Base-by-base conservation (phyloP, 1,140 invertebrate species). In the Diorhabda elongata region DNA sequence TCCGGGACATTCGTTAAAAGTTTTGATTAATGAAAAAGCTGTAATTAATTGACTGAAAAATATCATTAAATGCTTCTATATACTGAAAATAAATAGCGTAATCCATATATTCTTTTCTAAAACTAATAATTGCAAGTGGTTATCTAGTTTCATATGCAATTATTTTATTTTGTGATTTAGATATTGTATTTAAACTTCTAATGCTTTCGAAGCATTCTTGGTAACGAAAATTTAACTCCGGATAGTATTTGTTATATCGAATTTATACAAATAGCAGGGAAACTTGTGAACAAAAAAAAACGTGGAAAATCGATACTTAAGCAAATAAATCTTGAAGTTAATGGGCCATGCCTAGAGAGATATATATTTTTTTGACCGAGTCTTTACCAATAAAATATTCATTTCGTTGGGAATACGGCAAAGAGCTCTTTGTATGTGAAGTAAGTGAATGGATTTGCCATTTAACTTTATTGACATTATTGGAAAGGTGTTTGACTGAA, bases 401-500 rank as follows among this genome's bases (percentile, higher is more conserved):
- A 52, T 52, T 52, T 52, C 47, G 47, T 52, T 52, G 47, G 47
- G 6, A 52, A 52, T 6, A 52, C 47, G 2, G 47, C 47, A 52
- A 52, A 52, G 47, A n/a, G 47, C 47, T 3, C 47, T 4, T 2
- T 52, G 47, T 52, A n/a, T 52, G 47, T 52, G 47, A 26, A 26
- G 26, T 26, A 26, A 52, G 6, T 52, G 47, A 52, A 52, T 52
- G n/a, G 47, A 52, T 52, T 52, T 52, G 2, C 47, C 47, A 52
- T 52, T 52, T 52, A 52, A 52, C 47, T 52, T 52, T 52, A n/a
- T 52, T 52, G 47, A 52, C 47, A 52, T 52, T 52, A 52, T 52
- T 52, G 47, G 47, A n/a, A 52, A 52, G 47, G 47, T 52, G 47
- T 52, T 52, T 52, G 47, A 52, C 47, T 52, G 47, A 52, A 52